Evolutionary conservation across 1,140 invertebrate species (phyloP).

Genomic region (Penaeus japonicus): DNA sequence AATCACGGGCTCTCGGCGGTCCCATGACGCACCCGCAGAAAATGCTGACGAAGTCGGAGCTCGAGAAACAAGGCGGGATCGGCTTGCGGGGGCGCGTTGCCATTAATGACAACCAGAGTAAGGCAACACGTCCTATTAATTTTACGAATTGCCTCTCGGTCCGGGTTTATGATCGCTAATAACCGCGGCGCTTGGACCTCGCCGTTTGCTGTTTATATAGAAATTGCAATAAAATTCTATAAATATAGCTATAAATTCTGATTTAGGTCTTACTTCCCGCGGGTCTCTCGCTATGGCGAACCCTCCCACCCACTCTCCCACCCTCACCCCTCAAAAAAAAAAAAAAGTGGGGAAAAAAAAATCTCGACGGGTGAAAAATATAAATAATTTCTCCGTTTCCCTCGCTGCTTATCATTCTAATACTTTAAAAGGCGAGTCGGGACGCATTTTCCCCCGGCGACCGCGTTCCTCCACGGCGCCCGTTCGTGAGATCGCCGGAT

Average conservation of each 20-base stretch:
- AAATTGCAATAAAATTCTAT: conserved; percentile 38
- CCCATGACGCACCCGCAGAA: too few species aligned
- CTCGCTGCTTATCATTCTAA: neutral
- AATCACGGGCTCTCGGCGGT: too few species aligned
- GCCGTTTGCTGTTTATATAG: conserved; percentile 34
- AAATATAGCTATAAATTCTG: conserved; percentile 32
- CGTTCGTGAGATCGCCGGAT: neutral
- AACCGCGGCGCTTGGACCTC: neutral
- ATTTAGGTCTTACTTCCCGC: conserved; percentile 7
- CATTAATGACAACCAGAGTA: conserved; percentile 35
- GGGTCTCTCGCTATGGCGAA: neutral
- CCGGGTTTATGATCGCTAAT: conserved; percentile 29
- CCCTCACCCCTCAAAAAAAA: too few species aligned
- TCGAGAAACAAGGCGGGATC: too few species aligned
- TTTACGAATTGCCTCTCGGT: conserved; percentile 16
- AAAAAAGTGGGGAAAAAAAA: too few species aligned
- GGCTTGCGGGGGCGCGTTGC: neutral
- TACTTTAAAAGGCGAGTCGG: neutral
- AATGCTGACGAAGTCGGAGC: too few species aligned
- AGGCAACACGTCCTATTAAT: conserved; percentile 20
- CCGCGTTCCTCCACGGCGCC: neutral
- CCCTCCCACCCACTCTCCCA: neutral
- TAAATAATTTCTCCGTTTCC: neutral
- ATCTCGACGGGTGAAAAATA: too few species aligned
- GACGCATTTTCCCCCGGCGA: neutral